Percentiles rank a stretch among this genome's conserved stretches.
phyloP scores from a whole-genome alignment of 2,113 vertebrate genomes.

The Todiramphus chloris region DNA sequence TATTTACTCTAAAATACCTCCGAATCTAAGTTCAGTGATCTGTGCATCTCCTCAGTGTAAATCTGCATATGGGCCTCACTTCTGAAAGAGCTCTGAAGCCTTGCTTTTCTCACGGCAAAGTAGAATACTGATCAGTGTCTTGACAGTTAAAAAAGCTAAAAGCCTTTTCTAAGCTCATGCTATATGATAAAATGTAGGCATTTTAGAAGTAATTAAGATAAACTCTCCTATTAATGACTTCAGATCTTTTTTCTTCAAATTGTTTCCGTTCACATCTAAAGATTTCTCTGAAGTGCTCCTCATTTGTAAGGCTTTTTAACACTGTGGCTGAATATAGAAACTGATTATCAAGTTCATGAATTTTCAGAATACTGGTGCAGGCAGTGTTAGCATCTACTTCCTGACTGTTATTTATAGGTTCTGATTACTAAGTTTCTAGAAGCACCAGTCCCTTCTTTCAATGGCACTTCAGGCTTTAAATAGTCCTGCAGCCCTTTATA shows the following conservation, averaged over 20 bases:
- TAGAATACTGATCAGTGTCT: not conserved
- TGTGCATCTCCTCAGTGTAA: not conserved
- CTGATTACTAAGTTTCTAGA: constrained; percentile 46
- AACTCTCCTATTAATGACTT: constrained; percentile 30
- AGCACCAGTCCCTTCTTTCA: constrained; percentile 8
- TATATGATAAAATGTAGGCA: not conserved
- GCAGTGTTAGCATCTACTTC: constrained; percentile 49
- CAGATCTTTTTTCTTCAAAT: constrained; percentile 14
- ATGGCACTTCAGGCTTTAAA: constrained; percentile 31
- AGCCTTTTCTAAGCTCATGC: not conserved
- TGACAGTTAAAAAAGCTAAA: not conserved
- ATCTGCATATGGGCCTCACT: accelerated
- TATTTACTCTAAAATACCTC: not conserved
- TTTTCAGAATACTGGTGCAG: constrained; percentile 50
- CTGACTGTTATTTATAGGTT: constrained; percentile 51
- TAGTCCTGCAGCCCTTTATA: not conserved
- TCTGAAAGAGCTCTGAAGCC: not conserved
- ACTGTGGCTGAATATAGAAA: constrained; percentile 56
- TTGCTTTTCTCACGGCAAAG: not conserved
- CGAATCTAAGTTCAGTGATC: not conserved
- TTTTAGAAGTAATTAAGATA: constrained; percentile 56
- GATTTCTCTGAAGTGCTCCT: constrained; percentile 46
- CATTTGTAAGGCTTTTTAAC: constrained; percentile 34
- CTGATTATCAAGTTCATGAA: constrained; percentile 55
- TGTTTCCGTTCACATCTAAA: constrained; percentile 37